These are phyloP conservation scores for Hestina assimilis DNA, from an alignment of 1,140 invertebrate species.

Conservation along the genomic window DNA sequence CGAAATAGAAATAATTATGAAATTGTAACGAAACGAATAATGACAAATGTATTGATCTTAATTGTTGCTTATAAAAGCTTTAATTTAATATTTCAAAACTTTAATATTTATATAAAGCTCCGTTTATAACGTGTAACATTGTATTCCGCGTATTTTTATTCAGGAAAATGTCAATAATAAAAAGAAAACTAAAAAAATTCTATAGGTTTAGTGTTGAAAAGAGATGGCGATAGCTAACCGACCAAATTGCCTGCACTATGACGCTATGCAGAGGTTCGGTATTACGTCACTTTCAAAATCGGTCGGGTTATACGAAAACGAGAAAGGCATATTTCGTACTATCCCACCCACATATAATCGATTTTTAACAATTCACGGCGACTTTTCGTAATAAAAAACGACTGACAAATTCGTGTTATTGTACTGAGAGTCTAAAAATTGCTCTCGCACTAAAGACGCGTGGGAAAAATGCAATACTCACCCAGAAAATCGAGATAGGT, in stretches of 20 bases:
- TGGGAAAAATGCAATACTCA: constrained; percentile 55
- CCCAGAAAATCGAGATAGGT: constrained; percentile 62
- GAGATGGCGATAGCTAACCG: constrained; percentile 50
- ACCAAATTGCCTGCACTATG: constrained; percentile 44
- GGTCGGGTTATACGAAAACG: constrained; percentile 58
- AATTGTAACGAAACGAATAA: too few relatives aligned
- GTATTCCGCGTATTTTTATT: neutral
- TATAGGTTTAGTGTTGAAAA: constrained; percentile 19
- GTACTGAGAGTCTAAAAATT: constrained; percentile 14
- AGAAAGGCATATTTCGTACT: constrained; percentile 45
- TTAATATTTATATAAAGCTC: neutral
- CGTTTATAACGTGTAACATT: neutral
- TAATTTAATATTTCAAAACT: neutral
- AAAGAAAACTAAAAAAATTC: constrained; percentile 22
- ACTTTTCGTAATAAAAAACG: constrained; percentile 41
- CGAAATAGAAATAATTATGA: too few relatives aligned
- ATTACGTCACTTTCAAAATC: constrained; percentile 55
- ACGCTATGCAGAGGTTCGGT: constrained; percentile 45
- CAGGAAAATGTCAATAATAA: constrained; percentile 14
- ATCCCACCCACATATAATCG: constrained; percentile 75
- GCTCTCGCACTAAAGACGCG: constrained; percentile 16
- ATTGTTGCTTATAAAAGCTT: too few relatives aligned
- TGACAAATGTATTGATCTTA: too few relatives aligned
- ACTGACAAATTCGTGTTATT: constrained; percentile 25
- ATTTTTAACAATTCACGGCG: constrained; percentile 63